phyloP scores from a whole-genome alignment of 2,888 invertebrate genomes.

The Orthosia cruda region DNA sequence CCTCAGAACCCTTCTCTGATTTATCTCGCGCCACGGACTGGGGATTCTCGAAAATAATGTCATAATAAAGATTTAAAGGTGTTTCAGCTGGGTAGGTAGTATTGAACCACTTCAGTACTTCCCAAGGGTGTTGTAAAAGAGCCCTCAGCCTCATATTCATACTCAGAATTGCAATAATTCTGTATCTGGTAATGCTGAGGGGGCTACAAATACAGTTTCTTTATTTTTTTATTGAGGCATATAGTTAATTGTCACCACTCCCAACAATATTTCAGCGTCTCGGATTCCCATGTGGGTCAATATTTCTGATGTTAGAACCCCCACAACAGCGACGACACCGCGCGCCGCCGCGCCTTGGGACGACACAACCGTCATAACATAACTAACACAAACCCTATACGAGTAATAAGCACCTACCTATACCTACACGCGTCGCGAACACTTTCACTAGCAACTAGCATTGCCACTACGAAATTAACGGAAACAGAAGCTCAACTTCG shows the following conservation, averaged over 20 bases:
- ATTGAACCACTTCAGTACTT: background rate
- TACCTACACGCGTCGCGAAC: background rate
- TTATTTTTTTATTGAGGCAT: background rate
- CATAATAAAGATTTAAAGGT: constrained; percentile 30
- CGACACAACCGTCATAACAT: background rate
- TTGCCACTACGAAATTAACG: background rate
- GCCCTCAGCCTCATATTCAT: background rate
- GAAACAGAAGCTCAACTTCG: constrained; percentile 2
- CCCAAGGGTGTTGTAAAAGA: background rate
- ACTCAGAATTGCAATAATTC: background rate
- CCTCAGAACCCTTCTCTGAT: constrained; percentile 43
- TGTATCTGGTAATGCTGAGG: no score
- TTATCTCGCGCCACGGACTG: constrained; percentile 21
- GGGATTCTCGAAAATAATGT: constrained; percentile 25
- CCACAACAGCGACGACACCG: background rate
- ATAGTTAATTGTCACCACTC: background rate
- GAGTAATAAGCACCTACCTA: background rate
- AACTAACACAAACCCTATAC: constrained; percentile 1
- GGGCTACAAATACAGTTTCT: background rate
- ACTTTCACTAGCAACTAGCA: constrained; percentile 1
- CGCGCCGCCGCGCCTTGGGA: background rate
- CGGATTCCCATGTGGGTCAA: background rate
- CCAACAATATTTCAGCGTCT: background rate
- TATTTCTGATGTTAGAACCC: background rate
- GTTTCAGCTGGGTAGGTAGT: background rate